Evolutionary conservation across 2,888 invertebrate genomes (phyloP), one percentile per base, ranked within the genome.

Genomic region (Lepetodrilus schrolli): DNA sequence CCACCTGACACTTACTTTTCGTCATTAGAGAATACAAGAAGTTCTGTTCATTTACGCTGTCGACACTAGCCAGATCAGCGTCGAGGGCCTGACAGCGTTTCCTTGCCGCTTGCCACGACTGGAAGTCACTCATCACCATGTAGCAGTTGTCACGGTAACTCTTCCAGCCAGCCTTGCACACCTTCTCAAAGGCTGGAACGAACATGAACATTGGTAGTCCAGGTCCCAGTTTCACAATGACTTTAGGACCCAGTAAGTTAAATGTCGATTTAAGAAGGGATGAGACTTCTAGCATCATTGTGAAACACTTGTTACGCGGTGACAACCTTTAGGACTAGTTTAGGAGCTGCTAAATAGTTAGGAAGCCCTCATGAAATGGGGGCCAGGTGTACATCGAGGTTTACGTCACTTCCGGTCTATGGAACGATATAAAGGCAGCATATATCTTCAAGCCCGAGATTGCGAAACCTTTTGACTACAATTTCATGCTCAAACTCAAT

Each of bases 121-220:
- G 74, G 10, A 65, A 74, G 23, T 81, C 77, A n/a, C 78, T 66
- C 36, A 82, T 13, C 43, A 84, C 66, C 7, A 80, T 66, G 66
- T 86, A 87, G 70, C 87, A 87, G 36, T 76, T 73, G 74, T 82
- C 81, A 0, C 74, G 69, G 26, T 80, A 83, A 1, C 78, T 65
- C 48, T 74, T 78, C 85, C 85, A 87, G 10, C 80, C 78, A 4
- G 79, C 71, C 0, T 78, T 79, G 69, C 87, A 87, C 4, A 80
- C 79, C 51, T 79, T 78, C 47, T 75, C 77, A 20, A 74, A 75
- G 0, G 83, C 77, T 10, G 80, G 83, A 83, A 43, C 13, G 43
- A 13, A 43, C n/a, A n/a, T n/a, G n/a, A n/a, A n/a, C n/a, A n/a
- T n/a, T n/a, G n/a, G n/a, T n/a, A n/a, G n/a, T n/a, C n/a, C n/a